A percentile compares a stretch with the other conserved stretches of the same genome.
These are phyloP conservation scores for Spermophilus dauricus DNA, from an alignment of 2,113 vertebrate species.

Conservation along the genomic window DNA sequence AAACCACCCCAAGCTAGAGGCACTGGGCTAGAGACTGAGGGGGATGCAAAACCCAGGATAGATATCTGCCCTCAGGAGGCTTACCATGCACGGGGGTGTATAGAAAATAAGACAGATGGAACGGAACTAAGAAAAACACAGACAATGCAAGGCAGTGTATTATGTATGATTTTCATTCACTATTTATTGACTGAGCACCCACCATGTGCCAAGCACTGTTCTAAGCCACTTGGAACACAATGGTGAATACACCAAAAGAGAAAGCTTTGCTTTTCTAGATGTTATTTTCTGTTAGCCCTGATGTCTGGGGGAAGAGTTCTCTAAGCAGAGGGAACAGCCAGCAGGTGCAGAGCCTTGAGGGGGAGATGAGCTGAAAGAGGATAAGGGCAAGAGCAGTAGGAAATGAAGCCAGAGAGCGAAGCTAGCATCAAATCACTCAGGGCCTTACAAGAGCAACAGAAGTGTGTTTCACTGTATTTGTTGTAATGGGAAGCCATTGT, in stretches of 20 bases:
- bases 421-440: neutral
- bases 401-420: neutral
- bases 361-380: neutral
- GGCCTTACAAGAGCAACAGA: neutral
- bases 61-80: conserved; percentile 2
- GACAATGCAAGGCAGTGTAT: too few species aligned
- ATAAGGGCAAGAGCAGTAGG: neutral
- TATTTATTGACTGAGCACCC: neutral
- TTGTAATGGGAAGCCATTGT: neutral
- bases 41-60: neutral
- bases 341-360: neutral
- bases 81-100: neutral
- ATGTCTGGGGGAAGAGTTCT: neutral
- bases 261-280: neutral
- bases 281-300: neutral
- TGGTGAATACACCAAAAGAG: neutral
- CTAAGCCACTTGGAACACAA: neutral
- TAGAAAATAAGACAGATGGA: neutral
- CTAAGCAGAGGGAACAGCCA: neutral
- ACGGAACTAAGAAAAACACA: neutral
- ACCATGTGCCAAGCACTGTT: neutral
- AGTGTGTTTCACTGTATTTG: neutral
- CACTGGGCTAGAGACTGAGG: neutral
- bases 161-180: neutral
- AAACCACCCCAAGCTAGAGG: neutral